Evolutionary conservation across 2,113 vertebrate genomes (phyloP), one percentile per base, ranked within the genome.

Genomic region (Charina bottae): DNA sequence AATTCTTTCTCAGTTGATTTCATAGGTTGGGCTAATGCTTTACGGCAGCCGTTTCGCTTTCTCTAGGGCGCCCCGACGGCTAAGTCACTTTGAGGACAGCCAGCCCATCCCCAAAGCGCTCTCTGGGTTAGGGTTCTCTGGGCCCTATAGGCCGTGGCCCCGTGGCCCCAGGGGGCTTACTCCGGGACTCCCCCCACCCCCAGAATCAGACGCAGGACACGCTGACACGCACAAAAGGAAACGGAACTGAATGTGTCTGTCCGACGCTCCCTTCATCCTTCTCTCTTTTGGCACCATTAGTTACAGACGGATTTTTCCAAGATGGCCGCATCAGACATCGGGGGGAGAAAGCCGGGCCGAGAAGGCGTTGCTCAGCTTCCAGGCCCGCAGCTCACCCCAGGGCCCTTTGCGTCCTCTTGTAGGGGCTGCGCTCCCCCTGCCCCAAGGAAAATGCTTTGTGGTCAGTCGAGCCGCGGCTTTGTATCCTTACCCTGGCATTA

Each of bases 211-310:
- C 33, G 17, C 26, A 55, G 85, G 26, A 62, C 19, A 42, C 33
- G 13, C 5, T 53, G 26, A 62, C 19, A 42, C 33, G 13, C 5
- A 21, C 10, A 9, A 19, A 33, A 33, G 33, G n/a, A 6, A 23
- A 28, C 0, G 17, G 21, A 46, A 59, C 2, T 46, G 2, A 23
- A 15, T 56, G 17, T 10, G 23, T 56, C 53, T 19, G 6, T 24
- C 26, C 60, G 59, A 56, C 42, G 0, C 12, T 24, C 83, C 10
- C 24, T 13, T 23, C 84, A 53, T 93, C 87, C 90, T 91, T 56
- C 60, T 95, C 53, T 94, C 91, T 95, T 91, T 89, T 13, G 49
- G 60, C 94, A 93, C 89, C 28, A 0, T 85, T 55, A 94, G 90
- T 60, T 95, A 72, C 92, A 90, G 91, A 90, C 60, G 90, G 90